Base-by-base conservation (phyloP, 1,140 invertebrate genomes). In the Musca domestica region DNA sequence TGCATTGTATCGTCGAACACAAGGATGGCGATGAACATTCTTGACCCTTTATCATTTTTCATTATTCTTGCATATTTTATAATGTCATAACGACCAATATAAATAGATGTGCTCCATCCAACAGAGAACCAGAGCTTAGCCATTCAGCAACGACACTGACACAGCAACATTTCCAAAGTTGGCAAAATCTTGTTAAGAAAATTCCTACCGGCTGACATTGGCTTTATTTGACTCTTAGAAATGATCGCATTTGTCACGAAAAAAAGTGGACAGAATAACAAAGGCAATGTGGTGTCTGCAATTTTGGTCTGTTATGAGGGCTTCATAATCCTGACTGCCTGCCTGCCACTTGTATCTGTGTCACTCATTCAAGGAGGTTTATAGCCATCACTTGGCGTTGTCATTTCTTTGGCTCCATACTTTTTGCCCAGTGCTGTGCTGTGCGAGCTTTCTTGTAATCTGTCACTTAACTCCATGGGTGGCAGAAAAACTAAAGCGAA, bases 131-230 rank as follows among this genome's bases (percentile, higher is more conserved):
- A n/a, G n/a, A n/a, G n/a, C n/a, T n/a, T n/a, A n/a, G n/a, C n/a
- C n/a, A n/a, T n/a, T n/a, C n/a, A n/a, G n/a, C n/a, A n/a, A n/a
- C n/a, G n/a, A n/a, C n/a, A n/a, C n/a, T n/a, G n/a, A n/a, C 25
- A 22, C 10, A n/a, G 20, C 14, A n/a, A 25, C 2, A 20, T 4
- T 19, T 49, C 48, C 1, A 19, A 49, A 19, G 48, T 49, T 49
- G n/a, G 15, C 6, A 22, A 56, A 56, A 25, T 22, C 52, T 14
- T 56, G 22, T 56, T 41, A 41, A 9, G 20, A 56, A 56, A 41
- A 56, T 56, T 56, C 52, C 15, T 56, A 56, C 52, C 52, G 23
- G 22, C 17, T 56, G 52, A 56, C 52, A 56, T 56, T 56, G 25
- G 52, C 52, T 25, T 56, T 56, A 56, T 56, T 56, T 27, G 52